phyloP scores from a whole-genome alignment of 2,113 vertebrate genomes.

The Urocolius indicus region DNA sequence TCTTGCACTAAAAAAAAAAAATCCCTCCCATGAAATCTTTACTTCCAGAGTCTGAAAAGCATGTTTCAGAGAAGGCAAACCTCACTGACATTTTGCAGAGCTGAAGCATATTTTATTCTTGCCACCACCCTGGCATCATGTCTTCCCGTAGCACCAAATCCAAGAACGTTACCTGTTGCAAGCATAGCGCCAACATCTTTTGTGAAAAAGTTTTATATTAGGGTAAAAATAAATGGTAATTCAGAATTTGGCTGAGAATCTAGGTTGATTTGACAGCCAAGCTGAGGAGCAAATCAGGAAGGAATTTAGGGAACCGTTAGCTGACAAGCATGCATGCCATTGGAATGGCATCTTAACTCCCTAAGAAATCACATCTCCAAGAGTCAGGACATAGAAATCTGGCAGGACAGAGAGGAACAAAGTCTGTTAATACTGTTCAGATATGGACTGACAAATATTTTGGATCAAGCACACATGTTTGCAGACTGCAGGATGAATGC shows the following conservation, averaged over 20 bases:
- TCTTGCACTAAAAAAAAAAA: background rate
- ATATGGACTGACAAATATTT: background rate
- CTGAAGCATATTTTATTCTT: background rate
- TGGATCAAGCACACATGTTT: background rate
- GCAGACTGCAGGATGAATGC: background rate
- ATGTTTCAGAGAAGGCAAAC: background rate
- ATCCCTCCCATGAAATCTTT: background rate
- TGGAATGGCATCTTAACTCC: background rate
- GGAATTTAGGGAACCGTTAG: background rate
- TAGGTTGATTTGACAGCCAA: background rate
- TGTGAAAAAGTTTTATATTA: background rate
- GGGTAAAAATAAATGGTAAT: conserved; percentile 39
- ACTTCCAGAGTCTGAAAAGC: background rate
- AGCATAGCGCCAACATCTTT: background rate
- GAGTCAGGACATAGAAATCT: background rate
- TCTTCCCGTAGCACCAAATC: background rate
- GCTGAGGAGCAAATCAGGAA: background rate
- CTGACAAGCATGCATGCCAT: background rate
- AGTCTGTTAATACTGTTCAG: background rate
- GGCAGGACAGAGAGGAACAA: background rate
- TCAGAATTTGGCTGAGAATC: background rate
- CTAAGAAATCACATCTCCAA: background rate
- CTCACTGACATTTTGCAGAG: background rate
- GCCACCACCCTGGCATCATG: background rate
- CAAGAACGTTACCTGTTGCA: background rate